phyloP scores from a whole-genome alignment of 2,797 vertebrate species.

The Benthosema pterotum region DNA sequence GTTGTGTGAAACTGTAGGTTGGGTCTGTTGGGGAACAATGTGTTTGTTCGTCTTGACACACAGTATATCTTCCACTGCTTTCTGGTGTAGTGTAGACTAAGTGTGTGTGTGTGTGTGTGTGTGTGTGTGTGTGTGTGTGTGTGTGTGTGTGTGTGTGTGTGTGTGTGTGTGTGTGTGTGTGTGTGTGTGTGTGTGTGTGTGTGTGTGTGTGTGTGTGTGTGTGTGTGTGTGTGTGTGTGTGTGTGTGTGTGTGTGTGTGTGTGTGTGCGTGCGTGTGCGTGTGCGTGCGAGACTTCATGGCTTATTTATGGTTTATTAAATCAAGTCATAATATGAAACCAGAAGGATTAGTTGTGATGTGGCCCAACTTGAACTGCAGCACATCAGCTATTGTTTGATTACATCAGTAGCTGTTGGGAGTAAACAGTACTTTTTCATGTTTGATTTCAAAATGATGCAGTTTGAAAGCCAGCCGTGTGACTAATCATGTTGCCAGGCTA shows the following conservation, averaged over 20 bases:
- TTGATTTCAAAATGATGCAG: not conserved
- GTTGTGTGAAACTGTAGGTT: too few relatives aligned
- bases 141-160: not conserved
- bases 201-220: slow-evolving; percentile 4
- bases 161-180: too few relatives aligned
- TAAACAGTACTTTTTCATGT: too few relatives aligned
- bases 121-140: not conserved
- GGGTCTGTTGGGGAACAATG: too few relatives aligned
- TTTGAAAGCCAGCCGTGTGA: not conserved
- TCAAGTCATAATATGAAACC: not conserved
- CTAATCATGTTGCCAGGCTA: too few relatives aligned
- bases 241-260: not conserved
- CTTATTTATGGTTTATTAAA: not conserved
- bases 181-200: too few relatives aligned
- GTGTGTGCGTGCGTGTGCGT: not conserved
- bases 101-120: not conserved
- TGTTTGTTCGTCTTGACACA: too few relatives aligned
- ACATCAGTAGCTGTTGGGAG: too few relatives aligned
- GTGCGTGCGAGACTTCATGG: not conserved
- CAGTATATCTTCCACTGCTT: too few relatives aligned
- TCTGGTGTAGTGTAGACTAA: too few relatives aligned
- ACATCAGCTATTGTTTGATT: not conserved
- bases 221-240: not conserved
- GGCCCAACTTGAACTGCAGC: not conserved
- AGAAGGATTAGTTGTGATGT: not conserved